A percentile compares a stretch with the other conserved stretches of the same genome.
These are phyloP conservation scores for Aphodius granarius DNA, from an alignment of 2,888 invertebrate genomes.

Conservation along the genomic window DNA sequence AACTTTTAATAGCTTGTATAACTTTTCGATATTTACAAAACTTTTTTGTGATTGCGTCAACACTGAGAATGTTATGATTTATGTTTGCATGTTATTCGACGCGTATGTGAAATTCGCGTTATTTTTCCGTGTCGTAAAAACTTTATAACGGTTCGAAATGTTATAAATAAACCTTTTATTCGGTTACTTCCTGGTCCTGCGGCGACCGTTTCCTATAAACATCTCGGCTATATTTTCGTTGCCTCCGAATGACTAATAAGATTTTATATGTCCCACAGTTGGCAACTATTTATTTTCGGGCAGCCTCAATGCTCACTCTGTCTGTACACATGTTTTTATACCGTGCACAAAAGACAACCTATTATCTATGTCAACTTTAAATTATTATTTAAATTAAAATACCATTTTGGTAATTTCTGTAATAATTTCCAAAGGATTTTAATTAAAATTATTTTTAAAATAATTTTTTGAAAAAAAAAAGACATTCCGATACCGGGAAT, in stretches of 20 bases:
- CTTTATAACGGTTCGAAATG: background rate
- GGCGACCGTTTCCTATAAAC: background rate
- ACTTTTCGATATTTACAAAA: too few species aligned
- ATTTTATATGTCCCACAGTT: background rate
- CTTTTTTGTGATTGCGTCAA: too few species aligned
- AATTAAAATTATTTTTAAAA: background rate
- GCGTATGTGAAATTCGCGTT: background rate
- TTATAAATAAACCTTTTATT: background rate
- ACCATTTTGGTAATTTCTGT: too few species aligned
- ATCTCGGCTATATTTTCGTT: background rate
- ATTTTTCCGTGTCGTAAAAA: background rate
- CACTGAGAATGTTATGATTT: background rate
- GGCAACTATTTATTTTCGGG: background rate
- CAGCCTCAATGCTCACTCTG: background rate
- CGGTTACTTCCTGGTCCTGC: background rate
- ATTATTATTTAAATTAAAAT: too few species aligned
- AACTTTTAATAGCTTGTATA: background rate
- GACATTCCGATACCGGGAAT: conserved; percentile 69
- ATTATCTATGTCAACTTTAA: background rate
- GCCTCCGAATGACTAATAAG: background rate
- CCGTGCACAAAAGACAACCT: background rate
- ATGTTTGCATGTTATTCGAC: background rate
- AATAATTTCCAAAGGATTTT: too few species aligned
- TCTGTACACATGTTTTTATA: background rate
- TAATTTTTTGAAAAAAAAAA: conserved; percentile 30